Evolutionary conservation across 2,888 invertebrate species (phyloP).

Genomic region (Blera fallax): DNA sequence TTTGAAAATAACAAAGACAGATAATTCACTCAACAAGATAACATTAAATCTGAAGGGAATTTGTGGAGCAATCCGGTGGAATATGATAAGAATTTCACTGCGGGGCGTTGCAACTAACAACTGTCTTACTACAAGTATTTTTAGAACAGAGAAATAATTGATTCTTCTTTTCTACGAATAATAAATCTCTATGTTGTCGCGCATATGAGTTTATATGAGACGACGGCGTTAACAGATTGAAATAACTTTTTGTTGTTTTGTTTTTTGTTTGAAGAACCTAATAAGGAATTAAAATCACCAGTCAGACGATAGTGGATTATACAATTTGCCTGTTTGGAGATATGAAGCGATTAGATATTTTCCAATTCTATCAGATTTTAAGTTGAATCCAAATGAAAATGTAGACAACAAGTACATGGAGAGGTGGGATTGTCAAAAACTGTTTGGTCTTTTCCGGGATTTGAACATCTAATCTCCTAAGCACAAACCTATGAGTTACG

Average conservation of each 20-base stretch:
- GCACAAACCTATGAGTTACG: no score
- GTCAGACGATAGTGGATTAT: no score
- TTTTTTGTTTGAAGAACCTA: neutral
- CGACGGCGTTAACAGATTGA: neutral
- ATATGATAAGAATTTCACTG: constrained; percentile 19
- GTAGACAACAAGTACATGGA: no score
- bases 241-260: neutral
- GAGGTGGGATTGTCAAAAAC: no score
- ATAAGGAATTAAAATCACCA: neutral
- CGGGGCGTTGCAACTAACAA: neutral
- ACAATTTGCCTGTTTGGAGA: no score
- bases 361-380: no score
- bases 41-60: neutral
- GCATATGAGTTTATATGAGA: neutral
- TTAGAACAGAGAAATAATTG: constrained; percentile 17
- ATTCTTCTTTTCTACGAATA: neutral
- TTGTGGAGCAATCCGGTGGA: neutral
- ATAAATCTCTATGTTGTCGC: neutral
- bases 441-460: no score
- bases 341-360: no score
- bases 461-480: no score
- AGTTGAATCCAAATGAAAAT: no score
- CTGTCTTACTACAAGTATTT: constrained; percentile 8
- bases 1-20: constrained; percentile 1
- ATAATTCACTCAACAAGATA: neutral